Evolutionary conservation across 2,888 invertebrate genomes (phyloP).

Genomic region (Athalia cordata): DNA sequence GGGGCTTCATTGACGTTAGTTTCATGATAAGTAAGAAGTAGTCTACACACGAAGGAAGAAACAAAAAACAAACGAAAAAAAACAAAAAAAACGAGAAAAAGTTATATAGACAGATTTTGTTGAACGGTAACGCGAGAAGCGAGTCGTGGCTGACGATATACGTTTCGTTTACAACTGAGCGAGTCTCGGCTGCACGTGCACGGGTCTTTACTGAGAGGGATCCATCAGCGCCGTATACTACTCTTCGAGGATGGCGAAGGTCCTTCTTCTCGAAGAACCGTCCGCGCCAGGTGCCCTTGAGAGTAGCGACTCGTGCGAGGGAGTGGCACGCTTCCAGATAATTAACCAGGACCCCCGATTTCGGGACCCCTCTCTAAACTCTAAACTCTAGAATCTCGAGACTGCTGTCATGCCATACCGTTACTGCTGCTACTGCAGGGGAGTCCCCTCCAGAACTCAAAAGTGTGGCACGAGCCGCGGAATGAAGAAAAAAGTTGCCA

Average conservation of each 20-base stretch:
- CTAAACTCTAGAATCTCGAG: constrained; percentile 43
- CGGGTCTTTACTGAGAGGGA: neutral
- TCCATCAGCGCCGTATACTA: constrained; percentile 23
- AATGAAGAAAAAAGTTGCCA: constrained; percentile 46
- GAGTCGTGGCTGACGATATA: constrained; percentile 4
- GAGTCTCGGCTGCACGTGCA: constrained; percentile 18
- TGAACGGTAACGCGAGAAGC: constrained; percentile 14
- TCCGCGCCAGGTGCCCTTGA: constrained; percentile 42
- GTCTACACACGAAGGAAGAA: too few relatives aligned
- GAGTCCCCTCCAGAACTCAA: constrained; percentile 58
- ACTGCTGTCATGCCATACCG: constrained; percentile 1
- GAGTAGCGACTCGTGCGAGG: constrained; percentile 52
- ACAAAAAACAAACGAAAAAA: neutral
- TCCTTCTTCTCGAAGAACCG: constrained; percentile 24
- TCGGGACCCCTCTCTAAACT: constrained; percentile 46
- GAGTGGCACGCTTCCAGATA: constrained; percentile 60
- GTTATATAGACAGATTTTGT: neutral
- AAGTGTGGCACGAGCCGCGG: constrained; percentile 63
- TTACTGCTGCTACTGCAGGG: constrained; percentile 17
- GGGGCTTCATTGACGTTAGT: constrained; percentile 24
- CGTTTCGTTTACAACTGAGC: constrained; percentile 6
- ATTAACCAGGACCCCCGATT: constrained; percentile 60
- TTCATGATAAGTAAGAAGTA: neutral
- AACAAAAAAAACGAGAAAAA: neutral
- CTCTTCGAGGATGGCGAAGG: neutral